Evolutionary conservation across 2,888 invertebrate genomes (phyloP), one percentile per base, ranked within the genome.

Genomic region (Eupithecia subfuscata): DNA sequence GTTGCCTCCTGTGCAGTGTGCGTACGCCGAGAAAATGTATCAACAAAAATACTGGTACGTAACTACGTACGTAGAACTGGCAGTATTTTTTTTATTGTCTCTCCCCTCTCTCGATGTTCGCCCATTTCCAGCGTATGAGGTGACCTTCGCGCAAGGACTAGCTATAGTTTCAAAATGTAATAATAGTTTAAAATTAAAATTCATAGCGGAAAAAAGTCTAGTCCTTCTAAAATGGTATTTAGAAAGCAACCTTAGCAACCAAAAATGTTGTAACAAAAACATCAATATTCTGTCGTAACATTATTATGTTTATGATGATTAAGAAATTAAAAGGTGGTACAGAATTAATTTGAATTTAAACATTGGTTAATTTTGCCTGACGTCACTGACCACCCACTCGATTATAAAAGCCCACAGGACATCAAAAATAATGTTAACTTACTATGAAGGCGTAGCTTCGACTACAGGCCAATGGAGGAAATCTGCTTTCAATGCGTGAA

Each of bases 231-330:
- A 60, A 60, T 60, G 1, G 25, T 71, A 56, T 56, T 56, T 71
- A 64, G 71, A 75, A 71, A 75, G 64, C 43, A 60, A 22, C 56
- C 56, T 16, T 12, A 65, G 63, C 37, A 12, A 37, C 16, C 7
- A 43, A 30, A 52, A 45, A 60, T 75, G 68, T 71, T 63, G 71
- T 40, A 69, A 75, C 70, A 68, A 67, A 67, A 65, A 70, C 56
- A 70, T 70, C 12, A 40, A 65, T 48, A 69, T 65, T 22, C 52
- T 75, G 64, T 65, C 56, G 52, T 43, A 70, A 75, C 60, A 43
- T 43, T 16, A 37, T 40, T 16, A 37, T 40, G 40, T 69, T 48
- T 48, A 48, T 67, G 48, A 60, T 70, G 22, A 67, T 63, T 73
- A 69, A 64, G 25, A 74, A 69, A 75, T 69, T 71, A 68, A 52